These are phyloP conservation scores for Anodontia alba DNA, from an alignment of 2,888 invertebrate genomes.

Conservation along the genomic window DNA sequence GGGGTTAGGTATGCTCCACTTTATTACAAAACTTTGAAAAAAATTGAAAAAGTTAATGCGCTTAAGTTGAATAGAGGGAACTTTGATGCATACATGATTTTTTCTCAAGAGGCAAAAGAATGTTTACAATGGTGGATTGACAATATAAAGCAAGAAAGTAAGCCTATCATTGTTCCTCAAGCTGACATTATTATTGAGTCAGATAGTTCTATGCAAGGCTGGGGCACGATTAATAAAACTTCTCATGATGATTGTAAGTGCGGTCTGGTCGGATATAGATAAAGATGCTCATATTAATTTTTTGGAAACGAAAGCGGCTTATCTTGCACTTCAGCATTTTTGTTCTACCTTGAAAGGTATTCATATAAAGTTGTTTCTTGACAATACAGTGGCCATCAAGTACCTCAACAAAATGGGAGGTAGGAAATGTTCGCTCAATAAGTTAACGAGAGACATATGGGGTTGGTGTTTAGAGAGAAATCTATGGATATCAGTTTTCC, in stretches of 20 bases:
- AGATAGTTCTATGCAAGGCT: constrained; percentile 43
- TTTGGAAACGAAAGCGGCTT: constrained; percentile 38
- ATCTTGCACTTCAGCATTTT: neutral
- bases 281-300: constrained; percentile 33
- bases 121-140: constrained; percentile 51
- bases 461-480: constrained; percentile 35
- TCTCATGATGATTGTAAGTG: constrained; percentile 31
- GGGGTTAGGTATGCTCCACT: no score
- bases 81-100: constrained; percentile 31
- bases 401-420: no score
- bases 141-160: constrained; percentile 22
- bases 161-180: neutral
- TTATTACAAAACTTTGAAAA: constrained; percentile 38
- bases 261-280: no score
- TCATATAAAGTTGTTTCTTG: neutral
- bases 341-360: neutral
- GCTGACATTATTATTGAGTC: constrained; percentile 25
- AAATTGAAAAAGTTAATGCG: constrained; percentile 31
- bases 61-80: constrained; percentile 25
- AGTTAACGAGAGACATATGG: constrained; percentile 20
- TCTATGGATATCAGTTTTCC: constrained; percentile 37
- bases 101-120: neutral
- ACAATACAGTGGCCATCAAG: constrained; percentile 27
- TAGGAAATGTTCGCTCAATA: neutral
- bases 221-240: constrained; percentile 30